A percentile compares a stretch with the other conserved stretches of the same genome.
Conservation (phyloP, 1,140 invertebrate species). For the Apis florea region DNA sequence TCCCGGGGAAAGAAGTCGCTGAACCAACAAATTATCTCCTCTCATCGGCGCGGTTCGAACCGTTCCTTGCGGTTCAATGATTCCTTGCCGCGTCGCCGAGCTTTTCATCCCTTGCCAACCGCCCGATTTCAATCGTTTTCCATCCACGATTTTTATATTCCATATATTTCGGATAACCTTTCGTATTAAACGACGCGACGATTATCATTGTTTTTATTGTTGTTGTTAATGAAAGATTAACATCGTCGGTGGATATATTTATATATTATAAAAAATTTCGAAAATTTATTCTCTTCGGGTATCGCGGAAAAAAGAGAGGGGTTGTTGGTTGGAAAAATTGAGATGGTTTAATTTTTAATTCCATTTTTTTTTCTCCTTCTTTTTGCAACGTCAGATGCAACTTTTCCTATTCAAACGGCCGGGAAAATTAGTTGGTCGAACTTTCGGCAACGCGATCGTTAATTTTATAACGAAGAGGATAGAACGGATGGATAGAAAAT, state of each 20-base stretch:
- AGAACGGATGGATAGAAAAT: neutral
- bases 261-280: too few relatives aligned
- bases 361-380: neutral
- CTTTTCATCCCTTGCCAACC: neutral
- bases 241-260: too few relatives aligned
- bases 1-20: constrained; percentile 45
- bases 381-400: constrained; percentile 5
- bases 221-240: too few relatives aligned
- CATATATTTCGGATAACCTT: constrained; percentile 2
- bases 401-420: constrained; percentile 7
- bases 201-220: too few relatives aligned
- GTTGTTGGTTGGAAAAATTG: neutral
- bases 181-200: too few relatives aligned
- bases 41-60: constrained; percentile 19
- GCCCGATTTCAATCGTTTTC: constrained; percentile 28
- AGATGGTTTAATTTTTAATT: neutral
- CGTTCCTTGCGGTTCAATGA: constrained; percentile 44
- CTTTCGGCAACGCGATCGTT: constrained; percentile 3
- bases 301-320: neutral
- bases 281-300: too few relatives aligned
- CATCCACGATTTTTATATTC: constrained; percentile 33
- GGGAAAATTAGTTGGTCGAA: constrained; percentile 9
- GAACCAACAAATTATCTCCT: constrained; percentile 65
- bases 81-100: constrained; percentile 48
- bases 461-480: constrained; percentile 16